These are phyloP conservation scores for Cremastinae sp. DNA, from an alignment of 2,888 invertebrate species.

Conservation along the genomic window DNA sequence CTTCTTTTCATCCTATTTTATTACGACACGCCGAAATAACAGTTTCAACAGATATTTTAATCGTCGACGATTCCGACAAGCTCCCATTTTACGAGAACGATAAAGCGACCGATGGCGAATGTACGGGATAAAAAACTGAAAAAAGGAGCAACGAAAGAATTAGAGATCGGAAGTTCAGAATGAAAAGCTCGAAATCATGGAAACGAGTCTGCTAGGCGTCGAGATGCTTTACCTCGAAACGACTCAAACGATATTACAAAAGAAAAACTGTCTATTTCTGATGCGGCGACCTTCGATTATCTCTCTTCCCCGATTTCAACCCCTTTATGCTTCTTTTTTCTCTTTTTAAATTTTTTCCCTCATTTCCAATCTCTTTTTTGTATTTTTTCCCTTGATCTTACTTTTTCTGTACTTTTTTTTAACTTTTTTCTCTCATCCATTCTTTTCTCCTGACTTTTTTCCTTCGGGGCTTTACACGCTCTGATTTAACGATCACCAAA, in stretches of 20 bases:
- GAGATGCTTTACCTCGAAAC: constrained; percentile 21
- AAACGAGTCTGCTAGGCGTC: constrained; percentile 23
- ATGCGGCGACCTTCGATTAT: constrained; percentile 56
- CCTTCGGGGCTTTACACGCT: constrained; percentile 11
- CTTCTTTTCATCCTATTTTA: too few species aligned
- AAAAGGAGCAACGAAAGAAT: background rate
- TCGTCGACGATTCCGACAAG: constrained; percentile 15
- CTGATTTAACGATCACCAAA: constrained; percentile 52
- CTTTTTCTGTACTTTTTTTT: constrained; percentile 7
- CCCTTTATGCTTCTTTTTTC: background rate
- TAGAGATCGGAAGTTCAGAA: background rate
- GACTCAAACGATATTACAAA: background rate
- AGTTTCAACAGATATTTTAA: constrained; percentile 17
- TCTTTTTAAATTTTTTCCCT: background rate
- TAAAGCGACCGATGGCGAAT: constrained; percentile 10
- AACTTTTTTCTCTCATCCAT: background rate
- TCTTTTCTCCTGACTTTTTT: background rate
- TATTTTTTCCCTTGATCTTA: constrained; percentile 1
- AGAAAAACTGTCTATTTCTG: constrained; percentile 50
- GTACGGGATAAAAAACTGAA: background rate
- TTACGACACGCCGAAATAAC: too few species aligned
- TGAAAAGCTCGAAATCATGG: background rate
- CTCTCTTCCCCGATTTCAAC: constrained; percentile 13
- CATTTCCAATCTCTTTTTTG: too few species aligned
- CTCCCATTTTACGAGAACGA: constrained; percentile 39